Evolutionary conservation across 2,113 vertebrate genomes (phyloP).

Genomic region (Neotoma lepida): DNA sequence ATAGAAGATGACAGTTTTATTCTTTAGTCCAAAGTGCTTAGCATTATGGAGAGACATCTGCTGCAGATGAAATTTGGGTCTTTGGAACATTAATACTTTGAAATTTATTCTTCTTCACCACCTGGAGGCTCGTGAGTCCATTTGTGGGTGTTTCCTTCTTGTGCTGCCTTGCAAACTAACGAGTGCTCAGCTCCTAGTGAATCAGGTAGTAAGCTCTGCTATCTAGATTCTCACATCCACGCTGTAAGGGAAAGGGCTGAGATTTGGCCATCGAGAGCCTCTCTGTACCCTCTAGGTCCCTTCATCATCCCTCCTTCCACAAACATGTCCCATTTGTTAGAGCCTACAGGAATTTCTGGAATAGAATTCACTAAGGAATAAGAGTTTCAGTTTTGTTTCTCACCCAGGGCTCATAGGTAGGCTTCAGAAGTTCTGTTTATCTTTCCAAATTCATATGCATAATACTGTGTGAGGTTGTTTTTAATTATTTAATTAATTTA

Average conservation of each 20-base stretch:
- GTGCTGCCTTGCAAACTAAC: conserved; percentile 53
- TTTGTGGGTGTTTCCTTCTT: conserved; percentile 54
- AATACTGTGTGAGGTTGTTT: background rate
- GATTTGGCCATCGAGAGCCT: background rate
- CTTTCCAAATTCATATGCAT: background rate
- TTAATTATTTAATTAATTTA: background rate
- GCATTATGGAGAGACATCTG: conserved; percentile 70
- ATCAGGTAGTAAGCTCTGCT: background rate
- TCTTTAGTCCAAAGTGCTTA: conserved; percentile 44
- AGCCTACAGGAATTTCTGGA: background rate
- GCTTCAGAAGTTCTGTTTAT: background rate
- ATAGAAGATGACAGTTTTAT: conserved; percentile 59
- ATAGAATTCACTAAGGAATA: background rate
- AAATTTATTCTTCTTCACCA: conserved; percentile 68
- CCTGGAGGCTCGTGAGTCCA: conserved; percentile 59
- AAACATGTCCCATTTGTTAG: too few relatives aligned
- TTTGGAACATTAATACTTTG: conserved; percentile 61
- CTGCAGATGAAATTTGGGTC: conserved; percentile 57
- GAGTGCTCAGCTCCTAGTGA: background rate
- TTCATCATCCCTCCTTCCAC: background rate
- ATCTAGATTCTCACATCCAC: background rate
- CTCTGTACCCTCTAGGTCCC: background rate
- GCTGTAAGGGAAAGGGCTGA: background rate
- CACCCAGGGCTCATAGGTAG: background rate
- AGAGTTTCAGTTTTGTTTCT: background rate